Evolutionary conservation across 2,113 vertebrate species (phyloP).

Genomic region (Athene cunicularia): DNA sequence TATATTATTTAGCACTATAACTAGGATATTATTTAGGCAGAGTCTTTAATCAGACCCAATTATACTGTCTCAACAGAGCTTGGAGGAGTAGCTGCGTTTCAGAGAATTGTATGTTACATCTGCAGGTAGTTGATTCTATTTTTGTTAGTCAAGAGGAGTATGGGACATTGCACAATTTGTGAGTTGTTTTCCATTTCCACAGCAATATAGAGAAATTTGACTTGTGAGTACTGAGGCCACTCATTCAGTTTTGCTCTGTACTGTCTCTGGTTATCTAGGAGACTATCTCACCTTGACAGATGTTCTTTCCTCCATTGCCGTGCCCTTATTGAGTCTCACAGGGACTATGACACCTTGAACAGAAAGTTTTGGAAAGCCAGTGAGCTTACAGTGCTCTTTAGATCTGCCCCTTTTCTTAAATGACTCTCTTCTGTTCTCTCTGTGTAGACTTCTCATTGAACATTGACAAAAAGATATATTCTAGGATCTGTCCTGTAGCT

Average conservation of each 20-base stretch:
- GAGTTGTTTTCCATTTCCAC: neutral
- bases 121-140: neutral
- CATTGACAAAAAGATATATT: neutral
- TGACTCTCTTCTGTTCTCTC: neutral
- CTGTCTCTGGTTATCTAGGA: neutral
- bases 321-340: neutral
- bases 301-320: neutral
- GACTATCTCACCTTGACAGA: neutral
- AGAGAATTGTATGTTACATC: neutral
- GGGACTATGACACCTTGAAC: neutral
- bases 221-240: neutral
- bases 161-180: neutral
- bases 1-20: slow-evolving; percentile 55
- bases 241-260: neutral
- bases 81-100: neutral
- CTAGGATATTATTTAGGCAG: neutral
- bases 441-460: neutral
- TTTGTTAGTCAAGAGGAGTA: neutral
- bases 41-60: slow-evolving; percentile 35
- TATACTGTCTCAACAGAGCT: neutral
- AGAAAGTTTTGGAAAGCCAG: neutral
- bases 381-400: neutral
- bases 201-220: neutral
- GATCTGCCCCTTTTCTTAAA: neutral
- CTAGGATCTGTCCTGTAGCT: neutral